A percentile compares a stretch with the other conserved stretches of the same genome.
These are phyloP conservation scores for Hemibagrus wyckioides DNA, from an alignment of 2,113 vertebrate species.

Conservation along the genomic window DNA sequence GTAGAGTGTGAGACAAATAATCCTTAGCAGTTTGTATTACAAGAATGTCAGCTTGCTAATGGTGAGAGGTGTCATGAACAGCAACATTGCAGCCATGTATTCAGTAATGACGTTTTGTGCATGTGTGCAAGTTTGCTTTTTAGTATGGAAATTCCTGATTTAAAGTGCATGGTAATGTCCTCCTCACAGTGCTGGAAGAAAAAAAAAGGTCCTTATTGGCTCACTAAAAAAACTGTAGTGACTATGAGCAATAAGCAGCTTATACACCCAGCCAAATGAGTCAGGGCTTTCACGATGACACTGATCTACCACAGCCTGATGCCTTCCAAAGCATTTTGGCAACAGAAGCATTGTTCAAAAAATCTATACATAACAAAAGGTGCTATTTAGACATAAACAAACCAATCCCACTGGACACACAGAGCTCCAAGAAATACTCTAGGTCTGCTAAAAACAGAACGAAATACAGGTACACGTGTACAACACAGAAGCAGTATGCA, in stretches of 20 bases:
- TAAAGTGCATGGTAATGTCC: slow-evolving; percentile 9
- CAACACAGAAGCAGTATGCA: background rate
- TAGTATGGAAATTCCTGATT: background rate
- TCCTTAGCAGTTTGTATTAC: background rate
- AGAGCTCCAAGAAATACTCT: background rate
- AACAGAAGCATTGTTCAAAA: background rate
- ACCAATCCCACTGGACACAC: background rate
- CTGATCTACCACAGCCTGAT: slow-evolving; percentile 7
- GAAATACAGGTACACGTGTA: background rate
- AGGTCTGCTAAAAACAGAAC: slow-evolving; percentile 10
- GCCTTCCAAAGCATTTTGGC: slow-evolving; percentile 15
- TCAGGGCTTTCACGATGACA: slow-evolving; percentile 21
- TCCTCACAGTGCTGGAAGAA: slow-evolving; percentile 7
- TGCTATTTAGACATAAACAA: slow-evolving; percentile 14
- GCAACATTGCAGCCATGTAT: background rate
- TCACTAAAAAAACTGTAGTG: slow-evolving; percentile 46
- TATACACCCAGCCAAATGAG: slow-evolving; percentile 32
- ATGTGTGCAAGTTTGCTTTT: background rate
- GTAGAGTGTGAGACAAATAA: background rate
- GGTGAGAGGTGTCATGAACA: background rate
- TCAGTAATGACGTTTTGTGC: background rate
- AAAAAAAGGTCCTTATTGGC: slow-evolving; percentile 36
- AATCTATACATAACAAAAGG: background rate
- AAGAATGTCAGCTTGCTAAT: background rate
- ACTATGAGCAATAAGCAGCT: slow-evolving; percentile 41